phyloP scores from a whole-genome alignment of 1,140 invertebrate species.

The Aphidius ervi region DNA sequence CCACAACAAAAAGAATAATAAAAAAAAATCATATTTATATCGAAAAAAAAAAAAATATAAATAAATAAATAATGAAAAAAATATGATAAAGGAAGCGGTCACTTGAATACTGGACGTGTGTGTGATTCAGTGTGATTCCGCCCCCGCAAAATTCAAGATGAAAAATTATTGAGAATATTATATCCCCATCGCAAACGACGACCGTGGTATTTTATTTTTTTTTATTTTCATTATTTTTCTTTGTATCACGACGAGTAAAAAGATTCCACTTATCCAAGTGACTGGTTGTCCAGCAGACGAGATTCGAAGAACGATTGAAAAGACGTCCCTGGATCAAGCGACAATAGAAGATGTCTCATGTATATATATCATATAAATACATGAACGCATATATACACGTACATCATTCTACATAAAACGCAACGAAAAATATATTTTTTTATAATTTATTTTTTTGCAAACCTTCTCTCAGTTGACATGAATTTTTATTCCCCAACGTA shows the following conservation, averaged over 20 bases:
- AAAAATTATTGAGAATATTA: too few relatives aligned
- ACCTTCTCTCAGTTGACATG: conserved; percentile 25
- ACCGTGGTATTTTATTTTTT: not conserved
- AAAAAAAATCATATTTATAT: conserved; percentile 2
- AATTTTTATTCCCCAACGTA: conserved; percentile 35
- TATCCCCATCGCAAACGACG: too few relatives aligned
- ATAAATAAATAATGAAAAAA: not conserved
- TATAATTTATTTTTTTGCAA: conserved; percentile 22
- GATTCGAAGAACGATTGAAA: conserved; percentile 16
- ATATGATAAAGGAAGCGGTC: conserved; percentile 4
- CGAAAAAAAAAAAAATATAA: conserved; percentile 2
- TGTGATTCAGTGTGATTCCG: too few relatives aligned
- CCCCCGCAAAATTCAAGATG: too few relatives aligned
- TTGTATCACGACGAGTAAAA: not conserved
- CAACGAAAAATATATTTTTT: not conserved
- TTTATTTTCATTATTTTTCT: not conserved
- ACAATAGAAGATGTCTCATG: too few relatives aligned
- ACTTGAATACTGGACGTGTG: too few relatives aligned
- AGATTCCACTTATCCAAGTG: conserved; percentile 13
- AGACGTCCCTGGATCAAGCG: not conserved
- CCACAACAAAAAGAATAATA: conserved; percentile 27
- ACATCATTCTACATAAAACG: too few relatives aligned
- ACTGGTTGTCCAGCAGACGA: conserved; percentile 4
- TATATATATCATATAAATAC: too few relatives aligned
- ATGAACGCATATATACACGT: too few relatives aligned